Evolutionary conservation across 2,113 vertebrate species (phyloP), one percentile per base, ranked within the genome.

Genomic region (Typhlomys cinereus): DNA sequence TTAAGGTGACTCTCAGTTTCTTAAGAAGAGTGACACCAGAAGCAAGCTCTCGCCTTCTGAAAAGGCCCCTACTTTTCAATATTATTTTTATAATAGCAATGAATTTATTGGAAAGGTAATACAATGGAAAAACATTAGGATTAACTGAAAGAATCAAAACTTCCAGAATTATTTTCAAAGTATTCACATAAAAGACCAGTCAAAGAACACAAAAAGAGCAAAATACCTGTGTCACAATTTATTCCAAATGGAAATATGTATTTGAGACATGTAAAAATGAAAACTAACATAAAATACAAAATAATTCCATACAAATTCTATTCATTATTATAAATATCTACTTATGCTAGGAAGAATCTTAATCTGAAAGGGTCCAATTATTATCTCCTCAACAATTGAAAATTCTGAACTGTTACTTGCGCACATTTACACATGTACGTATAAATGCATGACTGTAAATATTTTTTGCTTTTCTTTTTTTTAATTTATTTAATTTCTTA

Each of bases 61-160:
- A 89, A 94, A 94, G 39, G 75, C 86, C 74, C 91, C 85, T 91
- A 81, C 54, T 89, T 54, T 76, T 94, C 81, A 94, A 92, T 94
- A 76, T 92, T 54, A 82, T 76, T 85, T 61, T 86, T 94, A 94
- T 81, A 91, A 85, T 89, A 92, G 69, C 64, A 54, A 39, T 88
- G 36, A n/a, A 66, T 75, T 73, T 79, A 64, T n/a, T 88, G 80
- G 62, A 70, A 76, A 44, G 44, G 23, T 31, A 82, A 48, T 20
- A 31, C 39, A 75, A 46, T 86, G 36, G 54, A 66, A 64, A 92
- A 52, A 71, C 88, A 89, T 78, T 82, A 86, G 23, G 52, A 89
- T 89, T 73, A 71, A 64, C 62, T 64, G 29, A 29, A 5, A 34
- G 54, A 29, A 29, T 7, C 59, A 69, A 89, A 91, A 71, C 1